Base-by-base conservation (phyloP, 2,888 invertebrate genomes). In the Eupelmus urozonus region DNA sequence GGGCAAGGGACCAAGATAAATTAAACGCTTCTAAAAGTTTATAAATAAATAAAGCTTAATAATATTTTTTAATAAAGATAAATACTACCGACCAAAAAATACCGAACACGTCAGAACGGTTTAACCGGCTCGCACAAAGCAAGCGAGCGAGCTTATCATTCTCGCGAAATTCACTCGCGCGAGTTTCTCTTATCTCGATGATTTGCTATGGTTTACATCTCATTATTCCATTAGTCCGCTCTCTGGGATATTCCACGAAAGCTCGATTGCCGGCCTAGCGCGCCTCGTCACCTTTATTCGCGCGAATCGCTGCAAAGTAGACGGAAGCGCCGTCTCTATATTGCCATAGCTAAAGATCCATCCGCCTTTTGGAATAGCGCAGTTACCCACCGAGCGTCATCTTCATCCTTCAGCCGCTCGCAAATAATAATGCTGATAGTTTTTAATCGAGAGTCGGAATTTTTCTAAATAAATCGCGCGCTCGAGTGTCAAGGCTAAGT, bases 221-320 rank as follows among this genome's bases (percentile, higher is more conserved):
- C 49, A 23, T 71, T 60, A 71, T 71, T 18, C 51, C 34, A 71
- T 71, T 51, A 20, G 34, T 34, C n/a, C 23, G 18, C 9, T n/a
- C 34, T 0, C n/a, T n/a, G n/a, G 49, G 23, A 20, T 20, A 2
- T 60, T 60, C 16, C 23, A 1, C 5, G 29, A 70, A 70, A 45
- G 20, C 59, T 69, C 42, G 3, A 1, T 25, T n/a, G 34, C 34
- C 3, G 5, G 34, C 34, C n/a, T 49, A 55, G 2, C 23, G 27
- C n/a, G 34, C 9, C 5, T 34, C 9, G 9, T 34, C 34, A 34
- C 34, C n/a, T 34, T 34, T 34, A 34, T 34, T 34, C 9, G 34
- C 34, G 34, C 34, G 9, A 9, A 5, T 34, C 9, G 34, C 3
- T 34, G 34, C 9, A 63, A 63, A 45, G 55, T n/a, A 67, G 18